phyloP scores from a whole-genome alignment of 1,140 invertebrate genomes.

The Holcopasites calliopsidis region DNA sequence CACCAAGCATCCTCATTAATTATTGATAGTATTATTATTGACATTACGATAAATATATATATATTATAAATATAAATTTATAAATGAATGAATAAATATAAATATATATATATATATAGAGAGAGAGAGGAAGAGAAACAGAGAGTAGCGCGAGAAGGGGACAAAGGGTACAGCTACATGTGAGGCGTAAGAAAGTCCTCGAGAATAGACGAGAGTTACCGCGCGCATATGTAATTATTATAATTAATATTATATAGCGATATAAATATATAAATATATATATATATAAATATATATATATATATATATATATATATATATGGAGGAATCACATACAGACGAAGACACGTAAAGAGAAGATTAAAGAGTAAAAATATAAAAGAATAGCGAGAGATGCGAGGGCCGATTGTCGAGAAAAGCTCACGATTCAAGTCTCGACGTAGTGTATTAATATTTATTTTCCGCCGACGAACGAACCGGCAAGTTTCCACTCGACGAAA shows the following conservation, averaged over 20 bases:
- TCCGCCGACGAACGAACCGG: conserved; percentile 28
- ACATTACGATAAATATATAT: conserved; percentile 60
- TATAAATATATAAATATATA: conserved; percentile 62
- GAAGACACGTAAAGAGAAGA: conserved; percentile 31
- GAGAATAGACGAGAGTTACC: conserved; percentile 40
- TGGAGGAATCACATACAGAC: conserved; percentile 21
- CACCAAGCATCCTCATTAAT: conserved; percentile 52
- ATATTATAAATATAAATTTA: conserved; percentile 71
- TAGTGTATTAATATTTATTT: conserved; percentile 65
- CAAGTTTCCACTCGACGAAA: background rate
- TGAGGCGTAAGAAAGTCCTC: conserved; percentile 59
- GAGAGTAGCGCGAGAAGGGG: conserved; percentile 13
- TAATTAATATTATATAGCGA: conserved; percentile 54
- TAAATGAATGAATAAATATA: conserved; percentile 57
- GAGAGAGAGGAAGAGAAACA: conserved; percentile 28
- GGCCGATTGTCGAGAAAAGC: conserved; percentile 43
- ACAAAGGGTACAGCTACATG: conserved; percentile 53
- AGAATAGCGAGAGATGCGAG: conserved; percentile 34
- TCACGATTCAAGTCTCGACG: conserved; percentile 55
- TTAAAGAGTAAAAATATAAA: conserved; percentile 4
- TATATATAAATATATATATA: conserved; percentile 52
- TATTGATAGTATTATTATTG: conserved; percentile 58
- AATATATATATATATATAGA: conserved; percentile 18
- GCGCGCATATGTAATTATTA: conserved; percentile 60
- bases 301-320: conserved; percentile 47